These are phyloP conservation scores for Isurus oxyrinchus DNA, from an alignment of 2,113 vertebrate genomes.

Conservation along the genomic window DNA sequence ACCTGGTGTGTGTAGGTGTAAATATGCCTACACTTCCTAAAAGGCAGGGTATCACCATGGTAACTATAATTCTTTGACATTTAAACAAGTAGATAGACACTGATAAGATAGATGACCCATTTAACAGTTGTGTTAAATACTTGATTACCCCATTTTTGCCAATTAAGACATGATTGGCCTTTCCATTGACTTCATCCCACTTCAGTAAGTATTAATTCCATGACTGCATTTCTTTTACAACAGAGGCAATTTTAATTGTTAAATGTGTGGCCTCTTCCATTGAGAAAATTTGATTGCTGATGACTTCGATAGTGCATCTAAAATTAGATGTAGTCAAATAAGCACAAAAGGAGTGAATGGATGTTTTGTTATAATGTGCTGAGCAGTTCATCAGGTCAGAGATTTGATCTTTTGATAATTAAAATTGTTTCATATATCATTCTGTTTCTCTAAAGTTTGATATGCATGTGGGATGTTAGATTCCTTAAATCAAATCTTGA, in stretches of 20 bases:
- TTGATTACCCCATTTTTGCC: not conserved
- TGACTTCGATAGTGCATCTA: not conserved
- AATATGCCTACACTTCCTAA: slow-evolving; percentile 48
- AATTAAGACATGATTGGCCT: not conserved
- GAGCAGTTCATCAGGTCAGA: not conserved
- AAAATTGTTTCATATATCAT: not conserved
- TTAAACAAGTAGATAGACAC: slow-evolving; percentile 47
- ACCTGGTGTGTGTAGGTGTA: slow-evolving; percentile 46
- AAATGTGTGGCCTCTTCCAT: not conserved
- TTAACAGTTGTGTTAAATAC: slow-evolving; percentile 38
- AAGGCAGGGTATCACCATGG: slow-evolving; percentile 55
- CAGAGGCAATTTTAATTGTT: not conserved
- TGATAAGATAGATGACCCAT: slow-evolving; percentile 47
- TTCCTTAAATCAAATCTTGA: not conserved
- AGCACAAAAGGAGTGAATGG: not conserved
- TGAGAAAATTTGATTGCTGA: not conserved
- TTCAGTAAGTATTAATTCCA: not conserved
- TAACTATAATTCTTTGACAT: slow-evolving; percentile 55
- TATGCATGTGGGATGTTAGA: not conserved
- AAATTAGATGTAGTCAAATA: slow-evolving; percentile 8
- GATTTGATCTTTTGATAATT: not conserved
- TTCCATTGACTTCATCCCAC: not conserved
- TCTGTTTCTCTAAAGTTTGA: not conserved
- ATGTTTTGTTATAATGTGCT: not conserved
- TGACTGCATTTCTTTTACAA: not conserved